phyloP scores from a whole-genome alignment of 30 jellyfish, hydroid and myxozoan genomes.

The Aurelia coerulea region DNA sequence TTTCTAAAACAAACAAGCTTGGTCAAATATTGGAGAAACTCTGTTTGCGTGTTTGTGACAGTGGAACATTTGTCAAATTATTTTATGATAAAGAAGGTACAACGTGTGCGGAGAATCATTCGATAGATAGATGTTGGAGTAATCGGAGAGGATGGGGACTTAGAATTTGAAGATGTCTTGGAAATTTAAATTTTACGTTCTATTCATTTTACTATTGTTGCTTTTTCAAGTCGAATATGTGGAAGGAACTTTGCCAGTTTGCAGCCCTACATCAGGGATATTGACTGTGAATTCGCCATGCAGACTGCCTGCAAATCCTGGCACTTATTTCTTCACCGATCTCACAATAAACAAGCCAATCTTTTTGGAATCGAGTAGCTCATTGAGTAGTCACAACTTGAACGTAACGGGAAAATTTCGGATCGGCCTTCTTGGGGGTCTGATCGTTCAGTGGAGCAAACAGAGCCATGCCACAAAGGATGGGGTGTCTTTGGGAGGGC shows the following conservation, averaged over 20 bases:
- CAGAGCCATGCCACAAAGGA: background rate
- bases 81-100: too few species aligned
- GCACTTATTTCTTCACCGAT: background rate
- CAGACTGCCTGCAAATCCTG: background rate
- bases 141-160: too few species aligned
- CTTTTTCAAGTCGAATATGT: background rate
- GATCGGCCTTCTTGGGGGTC: slow-evolving; percentile 38
- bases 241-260: slow-evolving; percentile 27
- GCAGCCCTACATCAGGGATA: background rate
- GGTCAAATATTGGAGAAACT: too few species aligned
- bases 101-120: too few species aligned
- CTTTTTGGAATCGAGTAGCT: slow-evolving; percentile 2
- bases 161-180: too few species aligned
- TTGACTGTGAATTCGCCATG: slow-evolving; percentile 19
- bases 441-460: slow-evolving; percentile 1
- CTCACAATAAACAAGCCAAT: slow-evolving; percentile 14
- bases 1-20: too few species aligned
- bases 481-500: slow-evolving; percentile 25
- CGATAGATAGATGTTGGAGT: too few species aligned
- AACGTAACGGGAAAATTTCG: slow-evolving; percentile 30
- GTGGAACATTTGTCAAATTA: too few species aligned
- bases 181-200: too few species aligned
- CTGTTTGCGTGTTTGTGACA: too few species aligned
- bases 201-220: too few species aligned
- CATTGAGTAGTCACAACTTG: background rate